Conservation (phyloP, 2,888 invertebrate genomes). For the Plebejus melissa region DNA sequence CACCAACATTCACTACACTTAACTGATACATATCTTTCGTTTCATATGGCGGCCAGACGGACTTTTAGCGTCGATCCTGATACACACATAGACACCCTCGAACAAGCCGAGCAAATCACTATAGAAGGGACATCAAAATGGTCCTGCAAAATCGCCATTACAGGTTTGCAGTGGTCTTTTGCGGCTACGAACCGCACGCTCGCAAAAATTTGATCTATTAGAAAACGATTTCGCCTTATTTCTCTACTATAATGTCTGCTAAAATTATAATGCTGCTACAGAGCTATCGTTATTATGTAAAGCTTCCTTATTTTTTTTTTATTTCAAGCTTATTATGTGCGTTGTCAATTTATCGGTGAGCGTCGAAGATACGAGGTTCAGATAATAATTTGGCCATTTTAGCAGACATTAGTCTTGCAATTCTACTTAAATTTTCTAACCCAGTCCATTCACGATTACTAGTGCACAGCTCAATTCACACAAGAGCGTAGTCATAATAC, state of each 20-base stretch:
- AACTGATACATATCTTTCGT: conserved; percentile 70
- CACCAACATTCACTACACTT: conserved; percentile 60
- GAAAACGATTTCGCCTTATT: conserved; percentile 72
- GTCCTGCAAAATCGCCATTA: conserved; percentile 99
- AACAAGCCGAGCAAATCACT: conserved; percentile 98
- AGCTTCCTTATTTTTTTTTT: neutral
- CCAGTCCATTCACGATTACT: conserved; percentile 68
- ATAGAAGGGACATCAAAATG: conserved; percentile 99
- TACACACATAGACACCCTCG: conserved; percentile 98
- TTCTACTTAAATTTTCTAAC: conserved; percentile 63
- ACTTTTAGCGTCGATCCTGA: conserved; percentile 98
- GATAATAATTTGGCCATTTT: conserved; percentile 34
- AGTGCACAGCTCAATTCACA: conserved; percentile 62
- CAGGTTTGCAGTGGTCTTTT: conserved; percentile 88
- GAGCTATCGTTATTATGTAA: conserved; percentile 20
- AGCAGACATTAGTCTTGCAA: conserved; percentile 69
- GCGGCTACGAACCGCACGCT: conserved; percentile 76
- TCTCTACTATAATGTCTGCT: conserved; percentile 69
- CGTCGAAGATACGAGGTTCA: neutral
- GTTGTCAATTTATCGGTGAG: neutral
- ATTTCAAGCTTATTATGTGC: conserved; percentile 4
- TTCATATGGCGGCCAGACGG: conserved; percentile 86
- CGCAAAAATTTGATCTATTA: conserved; percentile 76
- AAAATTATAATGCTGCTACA: conserved; percentile 36
- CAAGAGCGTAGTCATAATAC: neutral